phyloP scores from a whole-genome alignment of 2,888 invertebrate genomes.

The Tolmerus cingulatus region DNA sequence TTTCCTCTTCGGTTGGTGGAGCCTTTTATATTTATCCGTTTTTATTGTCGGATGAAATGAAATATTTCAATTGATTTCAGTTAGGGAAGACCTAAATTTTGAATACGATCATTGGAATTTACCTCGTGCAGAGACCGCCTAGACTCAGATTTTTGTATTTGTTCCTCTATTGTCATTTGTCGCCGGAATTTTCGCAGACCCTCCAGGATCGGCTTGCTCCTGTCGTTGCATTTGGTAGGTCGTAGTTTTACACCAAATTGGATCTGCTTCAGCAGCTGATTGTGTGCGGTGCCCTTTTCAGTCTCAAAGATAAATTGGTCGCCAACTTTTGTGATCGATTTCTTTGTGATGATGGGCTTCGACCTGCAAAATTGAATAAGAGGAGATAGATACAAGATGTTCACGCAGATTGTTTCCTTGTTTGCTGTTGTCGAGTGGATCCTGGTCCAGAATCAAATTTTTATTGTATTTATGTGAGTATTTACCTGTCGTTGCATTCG shows the following conservation, averaged over 20 bases:
- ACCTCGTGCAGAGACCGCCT: conserved; percentile 66
- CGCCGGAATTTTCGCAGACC: conserved; percentile 87
- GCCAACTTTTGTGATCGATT: conserved; percentile 73
- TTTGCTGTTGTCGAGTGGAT: neutral
- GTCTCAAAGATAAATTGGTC: conserved; percentile 88
- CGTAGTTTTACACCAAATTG: conserved; percentile 79
- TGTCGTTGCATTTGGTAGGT: conserved; percentile 81
- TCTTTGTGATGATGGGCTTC: conserved; percentile 68
- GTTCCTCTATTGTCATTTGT: conserved; percentile 90
- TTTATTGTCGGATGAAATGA: neutral
- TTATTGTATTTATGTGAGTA: neutral
- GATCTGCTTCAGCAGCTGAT: conserved; percentile 82
- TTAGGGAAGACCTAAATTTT: neutral
- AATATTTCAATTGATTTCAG: neutral
- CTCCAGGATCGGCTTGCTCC: conserved; percentile 83
- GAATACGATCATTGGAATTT: neutral
- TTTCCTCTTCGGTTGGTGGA: conserved; percentile 68
- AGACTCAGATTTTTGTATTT: conserved; percentile 83
- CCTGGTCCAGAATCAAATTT: neutral
- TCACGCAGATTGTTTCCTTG: neutral
- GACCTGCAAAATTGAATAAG: conserved; percentile 62
- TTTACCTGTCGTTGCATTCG: conserved; percentile 81
- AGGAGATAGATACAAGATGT: neutral
- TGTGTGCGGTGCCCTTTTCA: conserved; percentile 81
- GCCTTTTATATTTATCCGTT: conserved; percentile 13